Base-by-base conservation (phyloP, 2,113 vertebrate species). In the Poeciliopsis turrubarensis region DNA sequence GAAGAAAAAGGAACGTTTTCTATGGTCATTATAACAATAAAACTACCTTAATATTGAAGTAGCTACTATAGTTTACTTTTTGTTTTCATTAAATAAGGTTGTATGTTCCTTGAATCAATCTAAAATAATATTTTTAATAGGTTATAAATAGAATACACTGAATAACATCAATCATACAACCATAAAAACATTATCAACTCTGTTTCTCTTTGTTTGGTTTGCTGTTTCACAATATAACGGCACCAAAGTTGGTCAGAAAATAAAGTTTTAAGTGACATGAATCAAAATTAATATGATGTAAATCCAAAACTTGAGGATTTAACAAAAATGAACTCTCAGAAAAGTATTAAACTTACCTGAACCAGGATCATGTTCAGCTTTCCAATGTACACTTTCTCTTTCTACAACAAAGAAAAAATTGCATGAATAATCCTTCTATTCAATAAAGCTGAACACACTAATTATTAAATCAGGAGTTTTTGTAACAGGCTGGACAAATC, bases 321-420 rank as follows among this genome's bases (percentile, higher is more conserved):
- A 54, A 54, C 9, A 9, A 57, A 57, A 8, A 10, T 57, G 19
- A 25, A 54, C 47, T 10, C 8, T 15, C 17, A 15, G 30, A 64
- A 31, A 64, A 32, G 4, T 6, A 13, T 32, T 32, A 39, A 70
- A 70, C 94, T 94, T 93, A 99, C 98, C 97, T 99, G 98, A 87
- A 99, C 98, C 88, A 99, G 96, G 93, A 99, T 99, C 98, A 99
- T 99, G 92, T 99, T 99, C 86, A 99, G 92, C 88, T 99, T 99
- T 69, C 98, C 98, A 88, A 99, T 99, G 91, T 99, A 99, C 29
- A 99, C 97, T 86, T 99, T 99, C 89, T 99, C 98, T 93, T 99
- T 99, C 98, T 99, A 83, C 71, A 82, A 65, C 41, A 65, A 8
- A 90, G 39, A 34, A 72, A 61, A 87, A 3, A 25, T 2, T 2